phyloP scores from a whole-genome alignment of 2,797 vertebrate genomes.

The Spinibarbus caldwelli region DNA sequence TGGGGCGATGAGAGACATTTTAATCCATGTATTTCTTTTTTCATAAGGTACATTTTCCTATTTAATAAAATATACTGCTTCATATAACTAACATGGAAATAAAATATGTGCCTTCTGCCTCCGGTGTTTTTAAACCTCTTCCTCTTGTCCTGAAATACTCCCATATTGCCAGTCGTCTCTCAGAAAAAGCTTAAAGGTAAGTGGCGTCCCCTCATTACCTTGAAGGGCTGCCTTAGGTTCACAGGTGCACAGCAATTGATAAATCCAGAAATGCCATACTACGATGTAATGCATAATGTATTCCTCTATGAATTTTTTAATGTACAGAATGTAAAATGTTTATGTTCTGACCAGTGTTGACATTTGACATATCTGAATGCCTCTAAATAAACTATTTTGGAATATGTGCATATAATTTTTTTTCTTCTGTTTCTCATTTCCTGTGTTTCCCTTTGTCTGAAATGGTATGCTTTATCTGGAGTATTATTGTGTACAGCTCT shows the following conservation, averaged over 20 bases:
- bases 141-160: slow-evolving; percentile 57
- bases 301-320: slow-evolving; percentile 30
- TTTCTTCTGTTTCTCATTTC: slow-evolving; percentile 59
- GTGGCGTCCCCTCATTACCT: slow-evolving; percentile 62
- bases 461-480: slow-evolving; percentile 72
- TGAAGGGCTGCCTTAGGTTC: slow-evolving; percentile 52
- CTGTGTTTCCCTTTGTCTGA: slow-evolving; percentile 64
- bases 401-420: slow-evolving; percentile 11
- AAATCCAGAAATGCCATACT: slow-evolving; percentile 25
- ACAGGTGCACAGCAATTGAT: slow-evolving; percentile 55
- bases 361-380: slow-evolving; percentile 41
- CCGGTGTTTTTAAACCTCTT: slow-evolving; percentile 64
- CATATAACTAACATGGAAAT: slow-evolving; percentile 21
- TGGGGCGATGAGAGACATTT: background rate
- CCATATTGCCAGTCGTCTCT: slow-evolving; percentile 62
- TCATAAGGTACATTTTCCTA: background rate
- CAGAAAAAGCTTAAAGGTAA: slow-evolving; percentile 74
- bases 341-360: background rate
- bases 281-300: slow-evolving; percentile 34
- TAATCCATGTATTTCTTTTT: background rate
- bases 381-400: slow-evolving; percentile 49
- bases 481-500: slow-evolving; percentile 73
- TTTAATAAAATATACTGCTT: background rate
- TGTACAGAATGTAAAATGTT: slow-evolving; percentile 3
- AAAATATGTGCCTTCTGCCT: slow-evolving; percentile 34